Percentiles rank a stretch among this genome's conserved stretches.
phyloP scores from a whole-genome alignment of 2,888 invertebrate genomes.

The Eilema sororculum region DNA sequence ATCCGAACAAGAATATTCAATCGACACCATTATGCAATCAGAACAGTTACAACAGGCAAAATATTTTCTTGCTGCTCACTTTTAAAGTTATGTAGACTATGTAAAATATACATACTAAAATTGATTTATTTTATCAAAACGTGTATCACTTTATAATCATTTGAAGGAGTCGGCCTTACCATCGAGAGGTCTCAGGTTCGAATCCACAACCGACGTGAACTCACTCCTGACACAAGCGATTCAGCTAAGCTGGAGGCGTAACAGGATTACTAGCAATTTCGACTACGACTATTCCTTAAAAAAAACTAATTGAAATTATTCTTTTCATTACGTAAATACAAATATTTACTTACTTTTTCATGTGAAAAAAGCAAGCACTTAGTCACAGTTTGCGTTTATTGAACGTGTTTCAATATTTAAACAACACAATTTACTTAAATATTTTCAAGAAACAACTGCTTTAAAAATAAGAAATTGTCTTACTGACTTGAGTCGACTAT shows the following conservation, averaged over 20 bases:
- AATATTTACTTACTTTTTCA: neutral
- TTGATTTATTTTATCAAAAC: neutral
- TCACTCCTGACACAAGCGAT: neutral
- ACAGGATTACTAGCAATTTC: no score
- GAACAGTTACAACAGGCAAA: constrained; percentile 17
- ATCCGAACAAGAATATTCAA: constrained; percentile 48
- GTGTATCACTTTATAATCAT: neutral
- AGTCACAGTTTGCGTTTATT: constrained; percentile 1
- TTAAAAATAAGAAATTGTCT: neutral
- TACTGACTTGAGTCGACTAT: neutral
- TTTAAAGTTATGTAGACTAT: neutral
- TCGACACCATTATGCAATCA: constrained; percentile 46
- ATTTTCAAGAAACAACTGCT: neutral
- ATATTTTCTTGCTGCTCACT: neutral
- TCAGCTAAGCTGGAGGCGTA: no score
- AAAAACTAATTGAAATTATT: no score
- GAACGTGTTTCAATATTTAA: constrained; percentile 1
- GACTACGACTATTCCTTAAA: no score
- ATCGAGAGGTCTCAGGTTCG: neutral
- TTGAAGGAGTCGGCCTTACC: neutral
- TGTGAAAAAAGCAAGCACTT: neutral
- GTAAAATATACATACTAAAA: neutral
- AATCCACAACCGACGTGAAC: neutral
- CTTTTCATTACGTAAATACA: no score
- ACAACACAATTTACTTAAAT: neutral